These are phyloP conservation scores for Gymnocephalus cernua DNA, from an alignment of 2,113 vertebrate genomes.

Conservation along the genomic window DNA sequence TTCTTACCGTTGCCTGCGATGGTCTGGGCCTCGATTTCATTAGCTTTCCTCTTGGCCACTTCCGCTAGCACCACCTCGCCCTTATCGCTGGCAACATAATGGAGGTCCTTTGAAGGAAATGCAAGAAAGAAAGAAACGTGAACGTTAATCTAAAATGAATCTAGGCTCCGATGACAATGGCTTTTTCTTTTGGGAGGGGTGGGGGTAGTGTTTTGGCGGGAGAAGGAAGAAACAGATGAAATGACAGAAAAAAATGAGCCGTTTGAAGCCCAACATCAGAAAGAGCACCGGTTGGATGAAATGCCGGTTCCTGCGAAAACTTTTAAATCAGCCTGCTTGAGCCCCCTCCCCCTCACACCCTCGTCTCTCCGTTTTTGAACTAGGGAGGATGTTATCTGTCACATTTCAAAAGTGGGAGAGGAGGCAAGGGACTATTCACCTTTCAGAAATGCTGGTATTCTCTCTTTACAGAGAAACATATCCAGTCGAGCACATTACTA, in stretches of 20 bases:
- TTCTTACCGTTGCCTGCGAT: conserved; percentile 79
- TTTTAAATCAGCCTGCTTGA: conserved; percentile 77
- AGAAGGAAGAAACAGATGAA: conserved; percentile 77
- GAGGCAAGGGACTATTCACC: conserved; percentile 78
- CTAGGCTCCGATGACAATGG: conserved; percentile 88
- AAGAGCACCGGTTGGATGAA: conserved; percentile 78
- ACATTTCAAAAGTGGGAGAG: conserved; percentile 79
- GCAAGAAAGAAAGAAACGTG: conserved; percentile 86
- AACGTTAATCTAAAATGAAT: conserved; percentile 92
- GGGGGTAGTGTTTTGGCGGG: conserved; percentile 54
- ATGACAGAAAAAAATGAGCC: conserved; percentile 68
- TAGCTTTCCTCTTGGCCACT: conserved; percentile 95
- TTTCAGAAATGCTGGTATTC: conserved; percentile 74
- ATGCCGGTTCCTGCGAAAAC: conserved; percentile 79
- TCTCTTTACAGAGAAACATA: conserved; percentile 75
- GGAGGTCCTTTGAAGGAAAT: conserved; percentile 98
- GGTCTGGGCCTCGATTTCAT: conserved; percentile 91
- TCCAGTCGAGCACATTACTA: conserved; percentile 78
- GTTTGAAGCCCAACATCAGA: conserved; percentile 85
- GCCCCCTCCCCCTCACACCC: conserved; percentile 31
- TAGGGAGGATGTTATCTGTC: conserved; percentile 79
- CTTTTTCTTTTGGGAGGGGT: conserved; percentile 57
- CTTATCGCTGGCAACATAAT: conserved; percentile 97
- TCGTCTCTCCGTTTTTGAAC: conserved; percentile 75
- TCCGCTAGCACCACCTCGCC: conserved; percentile 95